phyloP scores from a whole-genome alignment of 2,888 invertebrate species.

The Eilema sororculum region DNA sequence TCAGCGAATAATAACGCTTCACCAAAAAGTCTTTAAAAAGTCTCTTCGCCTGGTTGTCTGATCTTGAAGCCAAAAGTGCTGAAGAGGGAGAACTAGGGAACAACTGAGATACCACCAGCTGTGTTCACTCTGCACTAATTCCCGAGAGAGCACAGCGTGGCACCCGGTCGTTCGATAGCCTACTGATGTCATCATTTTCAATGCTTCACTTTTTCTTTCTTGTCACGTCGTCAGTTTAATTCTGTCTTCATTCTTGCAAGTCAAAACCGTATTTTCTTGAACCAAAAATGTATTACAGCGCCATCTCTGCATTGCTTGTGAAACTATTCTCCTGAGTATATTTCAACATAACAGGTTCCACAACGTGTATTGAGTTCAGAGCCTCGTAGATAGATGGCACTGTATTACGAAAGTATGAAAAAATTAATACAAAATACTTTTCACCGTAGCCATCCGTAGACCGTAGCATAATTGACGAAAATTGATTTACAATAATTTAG shows the following conservation, averaged over 20 bases:
- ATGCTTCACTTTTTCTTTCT: constrained; percentile 19
- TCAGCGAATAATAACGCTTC: neutral
- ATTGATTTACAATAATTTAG: neutral
- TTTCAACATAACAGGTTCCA: neutral
- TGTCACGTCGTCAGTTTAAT: constrained; percentile 1
- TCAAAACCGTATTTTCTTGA: too few relatives aligned
- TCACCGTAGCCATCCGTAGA: neutral
- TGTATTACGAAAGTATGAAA: constrained; percentile 18
- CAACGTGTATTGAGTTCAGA: constrained; percentile 38
- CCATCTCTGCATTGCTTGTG: constrained; percentile 45
- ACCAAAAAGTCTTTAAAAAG: too few relatives aligned
- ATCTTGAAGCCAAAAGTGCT: constrained; percentile 8
- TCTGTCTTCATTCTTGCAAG: neutral
- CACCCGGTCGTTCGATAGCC: constrained; percentile 93
- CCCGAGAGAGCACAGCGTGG: constrained; percentile 99
- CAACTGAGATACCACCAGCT: constrained; percentile 99
- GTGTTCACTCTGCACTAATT: constrained; percentile 95
- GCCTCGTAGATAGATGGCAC: constrained; percentile 61
- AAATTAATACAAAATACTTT: neutral
- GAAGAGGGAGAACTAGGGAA: constrained; percentile 84
- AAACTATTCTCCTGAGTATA: constrained; percentile 3
- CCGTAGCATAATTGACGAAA: neutral
- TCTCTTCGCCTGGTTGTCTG: constrained; percentile 9
- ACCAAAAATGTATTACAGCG: constrained; percentile 26
- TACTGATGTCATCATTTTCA: constrained; percentile 42